Evolutionary conservation across 2,888 invertebrate genomes (phyloP).

Genomic region (Biston betularia): DNA sequence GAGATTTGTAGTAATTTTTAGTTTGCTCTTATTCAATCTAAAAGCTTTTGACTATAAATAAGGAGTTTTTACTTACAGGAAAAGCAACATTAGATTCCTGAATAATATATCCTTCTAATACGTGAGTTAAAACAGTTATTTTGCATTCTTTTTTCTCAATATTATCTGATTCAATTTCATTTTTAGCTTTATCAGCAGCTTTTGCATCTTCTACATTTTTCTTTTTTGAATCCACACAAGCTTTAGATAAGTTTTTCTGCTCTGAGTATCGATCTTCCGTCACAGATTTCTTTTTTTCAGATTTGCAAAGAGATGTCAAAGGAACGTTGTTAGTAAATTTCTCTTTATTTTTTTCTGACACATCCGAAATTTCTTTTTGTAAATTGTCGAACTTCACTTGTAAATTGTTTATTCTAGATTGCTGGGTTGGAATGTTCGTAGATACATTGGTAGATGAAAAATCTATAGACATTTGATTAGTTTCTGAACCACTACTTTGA

Average conservation of each 20-base stretch:
- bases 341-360: neutral
- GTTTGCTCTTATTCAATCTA: too few species aligned
- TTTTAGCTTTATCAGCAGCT: constrained; percentile 16
- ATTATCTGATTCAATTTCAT: constrained; percentile 25
- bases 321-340: neutral
- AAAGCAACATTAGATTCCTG: constrained; percentile 81
- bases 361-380: neutral
- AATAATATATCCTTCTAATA: constrained; percentile 78
- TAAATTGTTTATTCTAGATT: constrained; percentile 13
- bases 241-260: neutral
- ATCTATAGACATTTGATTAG: neutral
- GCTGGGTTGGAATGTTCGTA: constrained; percentile 1
- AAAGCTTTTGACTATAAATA: neutral
- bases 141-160: constrained; percentile 19
- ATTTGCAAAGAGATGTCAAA: neutral
- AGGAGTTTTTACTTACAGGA: constrained; percentile 67
- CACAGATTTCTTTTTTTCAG: neutral
- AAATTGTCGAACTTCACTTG: neutral
- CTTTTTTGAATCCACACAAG: neutral
- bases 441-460: neutral
- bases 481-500: neutral
- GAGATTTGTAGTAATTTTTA: too few species aligned
- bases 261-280: neutral
- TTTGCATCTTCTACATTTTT: constrained; percentile 1
- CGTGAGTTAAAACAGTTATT: constrained; percentile 69